These are phyloP conservation scores for Nemoura dubitans DNA, from an alignment of 2,888 invertebrate species.

Conservation along the genomic window DNA sequence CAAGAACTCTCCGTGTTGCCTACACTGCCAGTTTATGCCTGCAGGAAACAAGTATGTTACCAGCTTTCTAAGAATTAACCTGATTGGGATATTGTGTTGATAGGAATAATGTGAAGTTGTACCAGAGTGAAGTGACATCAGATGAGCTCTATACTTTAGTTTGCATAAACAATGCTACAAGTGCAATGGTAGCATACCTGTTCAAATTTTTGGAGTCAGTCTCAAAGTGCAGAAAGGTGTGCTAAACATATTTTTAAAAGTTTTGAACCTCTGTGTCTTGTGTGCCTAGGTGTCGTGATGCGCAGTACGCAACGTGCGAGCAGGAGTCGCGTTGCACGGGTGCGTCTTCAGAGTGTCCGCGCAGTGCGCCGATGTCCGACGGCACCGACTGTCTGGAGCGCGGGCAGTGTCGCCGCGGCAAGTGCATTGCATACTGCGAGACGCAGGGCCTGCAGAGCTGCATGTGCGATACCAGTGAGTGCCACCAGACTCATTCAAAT, in stretches of 20 bases:
- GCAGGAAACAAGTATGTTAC: constrained; percentile 70
- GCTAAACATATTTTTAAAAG: too few relatives aligned
- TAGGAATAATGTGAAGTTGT: too few relatives aligned
- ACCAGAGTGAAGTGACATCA: too few relatives aligned
- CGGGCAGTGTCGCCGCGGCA: constrained; percentile 89
- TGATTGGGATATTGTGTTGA: too few relatives aligned
- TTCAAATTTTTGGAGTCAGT: too few relatives aligned
- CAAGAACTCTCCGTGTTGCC: constrained; percentile 95
- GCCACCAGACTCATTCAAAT: not conserved
- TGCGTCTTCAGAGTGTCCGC: constrained; percentile 79
- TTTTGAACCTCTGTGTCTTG: too few relatives aligned
- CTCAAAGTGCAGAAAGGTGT: too few relatives aligned
- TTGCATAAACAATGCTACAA: too few relatives aligned
- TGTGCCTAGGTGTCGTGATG: constrained; percentile 74
- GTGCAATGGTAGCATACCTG: too few relatives aligned
- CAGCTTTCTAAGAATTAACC: too few relatives aligned
- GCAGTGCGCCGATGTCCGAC: constrained; percentile 87
- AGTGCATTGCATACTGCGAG: constrained; percentile 95
- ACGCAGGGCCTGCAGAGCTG: constrained; percentile 92
- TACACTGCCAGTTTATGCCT: constrained; percentile 87
- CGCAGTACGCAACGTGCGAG: constrained; percentile 91
- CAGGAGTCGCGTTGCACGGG: constrained; percentile 92
- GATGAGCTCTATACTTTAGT: too few relatives aligned
- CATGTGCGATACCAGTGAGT: constrained; percentile 92
- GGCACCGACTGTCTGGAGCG: constrained; percentile 90